phyloP scores from a whole-genome alignment of 1,140 invertebrate genomes.

The Cydia amplana region DNA sequence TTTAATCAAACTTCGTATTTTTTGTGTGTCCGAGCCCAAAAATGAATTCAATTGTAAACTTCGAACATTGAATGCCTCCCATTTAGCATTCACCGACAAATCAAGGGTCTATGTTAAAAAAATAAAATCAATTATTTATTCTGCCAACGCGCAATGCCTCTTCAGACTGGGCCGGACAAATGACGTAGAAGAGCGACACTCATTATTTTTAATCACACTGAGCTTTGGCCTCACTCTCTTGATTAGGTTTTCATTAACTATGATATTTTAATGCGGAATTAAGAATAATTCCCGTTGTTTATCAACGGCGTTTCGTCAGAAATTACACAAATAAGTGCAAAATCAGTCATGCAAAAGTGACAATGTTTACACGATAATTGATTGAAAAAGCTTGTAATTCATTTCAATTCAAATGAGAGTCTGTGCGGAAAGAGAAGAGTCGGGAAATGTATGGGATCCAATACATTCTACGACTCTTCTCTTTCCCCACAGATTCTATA shows the following conservation, averaged over 20 bases:
- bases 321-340: too few species aligned
- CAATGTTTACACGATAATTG: too few species aligned
- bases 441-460: too few species aligned
- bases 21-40: background rate
- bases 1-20: too few species aligned
- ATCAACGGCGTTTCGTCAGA: too few species aligned
- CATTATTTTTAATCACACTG: constrained; percentile 25
- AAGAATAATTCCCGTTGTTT: background rate
- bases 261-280: constrained; percentile 14
- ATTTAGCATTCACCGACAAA: background rate
- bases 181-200: constrained; percentile 10
- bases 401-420: too few species aligned
- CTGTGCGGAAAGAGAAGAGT: too few species aligned
- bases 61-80: background rate
- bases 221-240: constrained; percentile 5
- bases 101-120: background rate
- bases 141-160: background rate
- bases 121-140: background rate
- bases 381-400: too few species aligned
- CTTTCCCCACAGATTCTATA: too few species aligned
- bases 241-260: constrained; percentile 24
- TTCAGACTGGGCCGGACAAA: constrained; percentile 2
- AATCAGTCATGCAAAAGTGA: too few species aligned
- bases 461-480: too few species aligned
- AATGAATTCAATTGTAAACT: background rate